Base-by-base conservation (phyloP, 2,797 vertebrate species). In the Bradypodion pumilum region DNA sequence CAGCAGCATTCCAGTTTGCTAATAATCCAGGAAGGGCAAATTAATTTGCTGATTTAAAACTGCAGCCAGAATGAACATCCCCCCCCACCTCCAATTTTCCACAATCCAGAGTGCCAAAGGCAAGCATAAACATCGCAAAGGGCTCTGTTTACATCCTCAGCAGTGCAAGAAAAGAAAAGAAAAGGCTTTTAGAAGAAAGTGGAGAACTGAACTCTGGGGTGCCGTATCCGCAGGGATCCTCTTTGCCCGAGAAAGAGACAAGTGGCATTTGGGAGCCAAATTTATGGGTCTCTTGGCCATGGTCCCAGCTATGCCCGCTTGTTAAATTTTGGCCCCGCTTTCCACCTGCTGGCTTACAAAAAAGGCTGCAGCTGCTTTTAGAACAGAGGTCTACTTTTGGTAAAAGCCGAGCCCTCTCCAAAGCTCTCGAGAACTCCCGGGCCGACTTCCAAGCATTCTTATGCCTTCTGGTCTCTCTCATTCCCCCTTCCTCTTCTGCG, bases 371-470 rank as follows among this genome's bases (percentile, higher is more conserved):
- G 65, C 23, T 65, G 0, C 3, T 35, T 74, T 76, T 80, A 56
- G 80, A 5, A 0, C 0, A 0, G 9, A 68, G 25, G 35, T 0
- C 1, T 65, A 12, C 5, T 66, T 89, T 78, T 84, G 85, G 86
- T 82, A 78, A 52, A 82, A 85, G 81, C 59, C 60, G 9, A 44
- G 49, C 10, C n/a, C n/a, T 19, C 56, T 0, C 0, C 25, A 7
- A 7, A 0, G 0, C 78, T 3, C 35, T 1, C 52, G 21, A 80
- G 83, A 82, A 84, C 73, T 79, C 74, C n/a, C 60, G 32, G 82
- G 76, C 90, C 77, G 78, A 82, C 46, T 87, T 88, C 91, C 90
- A 91, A 73, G 46, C 32, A 65, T 76, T 88, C 85, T 78, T 72
- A n/a, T 59, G 59, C 2, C 1, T n/a, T 74, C 87, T 88, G 87